Evolutionary conservation across 1,140 invertebrate genomes (phyloP).

Genomic region (Ceratosolen solmsi): DNA sequence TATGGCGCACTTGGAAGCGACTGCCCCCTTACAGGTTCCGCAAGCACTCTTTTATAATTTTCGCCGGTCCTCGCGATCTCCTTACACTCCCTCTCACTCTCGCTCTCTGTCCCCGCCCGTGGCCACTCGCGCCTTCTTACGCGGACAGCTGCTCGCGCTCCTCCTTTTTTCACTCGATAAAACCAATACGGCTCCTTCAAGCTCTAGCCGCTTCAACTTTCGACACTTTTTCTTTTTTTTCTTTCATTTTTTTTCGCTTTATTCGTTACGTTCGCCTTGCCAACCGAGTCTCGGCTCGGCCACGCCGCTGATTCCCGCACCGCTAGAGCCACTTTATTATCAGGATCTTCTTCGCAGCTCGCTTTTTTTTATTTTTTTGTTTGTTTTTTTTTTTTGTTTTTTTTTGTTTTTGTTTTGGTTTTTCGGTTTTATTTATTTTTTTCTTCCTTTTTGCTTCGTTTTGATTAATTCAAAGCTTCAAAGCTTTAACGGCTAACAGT

Average conservation of each 20-base stretch:
- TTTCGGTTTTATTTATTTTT: too few relatives aligned
- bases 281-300: background rate
- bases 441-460: too few relatives aligned
- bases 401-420: too few relatives aligned
- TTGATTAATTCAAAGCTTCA: too few relatives aligned
- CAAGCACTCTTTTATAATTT: slow-evolving; percentile 70
- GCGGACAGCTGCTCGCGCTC: background rate
- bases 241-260: slow-evolving; percentile 11
- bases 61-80: slow-evolving; percentile 23
- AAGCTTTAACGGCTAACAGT: too few relatives aligned
- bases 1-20: slow-evolving; percentile 61
- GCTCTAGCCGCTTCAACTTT: background rate
- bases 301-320: too few relatives aligned
- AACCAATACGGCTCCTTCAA: background rate
- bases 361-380: too few relatives aligned
- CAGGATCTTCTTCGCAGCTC: too few relatives aligned
- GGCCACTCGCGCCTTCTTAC: slow-evolving; percentile 2
- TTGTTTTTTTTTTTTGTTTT: too few relatives aligned
- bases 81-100: slow-evolving; percentile 32
- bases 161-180: slow-evolving; percentile 19
- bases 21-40: slow-evolving; percentile 59
- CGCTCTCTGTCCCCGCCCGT: slow-evolving; percentile 10
- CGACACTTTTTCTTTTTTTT: background rate
- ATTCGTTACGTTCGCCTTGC: background rate
- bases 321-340: too few relatives aligned